Conservation (phyloP, 2,888 invertebrate species). For the Tetranychus truncatus region DNA sequence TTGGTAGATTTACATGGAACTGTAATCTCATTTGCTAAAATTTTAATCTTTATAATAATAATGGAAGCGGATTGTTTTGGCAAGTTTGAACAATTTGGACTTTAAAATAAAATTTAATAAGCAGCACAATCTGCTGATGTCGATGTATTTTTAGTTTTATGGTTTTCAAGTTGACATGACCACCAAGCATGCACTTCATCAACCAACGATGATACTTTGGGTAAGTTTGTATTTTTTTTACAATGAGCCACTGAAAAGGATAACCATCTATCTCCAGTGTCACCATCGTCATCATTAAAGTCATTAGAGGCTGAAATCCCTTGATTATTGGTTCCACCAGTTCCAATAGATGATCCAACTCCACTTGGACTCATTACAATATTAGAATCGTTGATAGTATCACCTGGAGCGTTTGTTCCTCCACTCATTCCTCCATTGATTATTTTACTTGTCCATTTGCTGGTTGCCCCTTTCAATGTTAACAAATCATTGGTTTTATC, state of each 20-base stretch:
- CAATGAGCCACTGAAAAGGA: constrained; percentile 2
- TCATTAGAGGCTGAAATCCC: not conserved
- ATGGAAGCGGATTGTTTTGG: too few relatives aligned
- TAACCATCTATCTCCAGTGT: not conserved
- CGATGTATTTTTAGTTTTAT: not conserved
- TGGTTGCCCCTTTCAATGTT: not conserved
- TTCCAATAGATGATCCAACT: not conserved
- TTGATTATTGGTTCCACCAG: not conserved
- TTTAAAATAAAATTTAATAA: not conserved
- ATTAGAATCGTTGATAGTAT: not conserved
- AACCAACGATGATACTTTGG: constrained; percentile 7
- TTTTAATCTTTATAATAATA: too few relatives aligned
- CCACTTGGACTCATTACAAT: not conserved
- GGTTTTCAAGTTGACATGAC: not conserved
- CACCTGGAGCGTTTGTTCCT: not conserved
- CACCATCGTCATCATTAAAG: not conserved
- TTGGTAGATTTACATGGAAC: too few relatives aligned
- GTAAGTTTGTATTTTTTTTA: constrained; percentile 1
- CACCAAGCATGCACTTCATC: constrained; percentile 13
- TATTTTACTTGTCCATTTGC: not conserved
- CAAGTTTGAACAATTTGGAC: too few relatives aligned
- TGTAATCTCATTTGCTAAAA: too few relatives aligned
- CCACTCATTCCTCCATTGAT: not conserved
- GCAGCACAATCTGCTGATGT: not conserved
- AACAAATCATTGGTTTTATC: not conserved